Base-by-base conservation (phyloP, 2,797 vertebrate species). In the Pterois miles region DNA sequence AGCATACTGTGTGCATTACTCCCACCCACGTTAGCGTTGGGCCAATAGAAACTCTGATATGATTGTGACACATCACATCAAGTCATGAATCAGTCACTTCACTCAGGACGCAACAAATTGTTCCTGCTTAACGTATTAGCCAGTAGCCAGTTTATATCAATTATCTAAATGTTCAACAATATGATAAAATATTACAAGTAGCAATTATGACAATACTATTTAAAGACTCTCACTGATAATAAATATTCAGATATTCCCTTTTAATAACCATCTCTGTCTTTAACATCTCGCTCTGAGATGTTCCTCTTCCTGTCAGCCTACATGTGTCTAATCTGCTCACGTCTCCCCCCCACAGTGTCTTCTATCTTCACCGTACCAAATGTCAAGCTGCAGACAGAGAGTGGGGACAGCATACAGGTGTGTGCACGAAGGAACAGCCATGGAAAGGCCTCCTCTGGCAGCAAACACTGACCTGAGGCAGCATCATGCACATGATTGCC, bases 301-400 rank as follows among this genome's bases (percentile, higher is more conserved):
- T 58, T 84, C 54, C 33, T 34, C 58, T 59, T 29, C 62, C 85
- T 79, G 79, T 86, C 82, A 80, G 56, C 23, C 9, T 53, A 25
- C 68, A 10, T 40, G 2, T 29, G 23, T 65, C 59, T 89, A 71
- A 89, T 77, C 63, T 8, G 12, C 50, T 2, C 57, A 40, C 58
- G 90, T 89, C 92, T 76, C 88, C 60, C 46, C 65, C 80, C 78
- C 33, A 68, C 95, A 99, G 98, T 99, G 97, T 97, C 96, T 94
- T 98, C 97, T 95, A 96, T 99, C 95, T 98, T 98, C 96, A 96
- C 96, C 33, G 93, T 97, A 90, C 95, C 96, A 90, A 96, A 96
- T 93, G 95, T 99, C 93, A 97, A 96, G 95, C 95, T 99, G 92
- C 97, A 98, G 87, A 92, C 94, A 11, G 98, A 99, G 93, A 94